Evolutionary conservation across 2,888 invertebrate species (phyloP).

Genomic region (Epinotia brunnichana): DNA sequence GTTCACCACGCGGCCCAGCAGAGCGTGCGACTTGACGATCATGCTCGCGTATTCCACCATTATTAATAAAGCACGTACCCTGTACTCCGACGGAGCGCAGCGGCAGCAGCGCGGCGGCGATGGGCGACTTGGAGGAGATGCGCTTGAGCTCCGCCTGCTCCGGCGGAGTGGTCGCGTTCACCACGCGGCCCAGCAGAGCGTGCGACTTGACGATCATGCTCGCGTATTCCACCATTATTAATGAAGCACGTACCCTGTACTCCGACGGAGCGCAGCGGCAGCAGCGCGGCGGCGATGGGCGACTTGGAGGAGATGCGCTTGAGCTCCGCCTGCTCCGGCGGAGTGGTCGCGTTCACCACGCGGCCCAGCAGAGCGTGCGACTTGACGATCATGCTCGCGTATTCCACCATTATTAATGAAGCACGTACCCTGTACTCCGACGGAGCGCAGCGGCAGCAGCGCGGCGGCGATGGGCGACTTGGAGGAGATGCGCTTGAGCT

Average conservation of each 20-base stretch:
- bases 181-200: too few species aligned
- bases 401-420: conserved; percentile 92
- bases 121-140: conserved; percentile 88
- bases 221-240: conserved; percentile 95
- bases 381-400: conserved; percentile 94
- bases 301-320: conserved; percentile 89
- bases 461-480: conserved; percentile 90
- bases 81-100: conserved; percentile 98
- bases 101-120: conserved; percentile 94
- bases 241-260: conserved; percentile 89
- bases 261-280: conserved; percentile 98
- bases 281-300: conserved; percentile 90
- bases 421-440: conserved; percentile 95
- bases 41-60: too few species aligned
- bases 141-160: conserved; percentile 88
- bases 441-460: conserved; percentile 95
- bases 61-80: conserved; percentile 77
- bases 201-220: conserved; percentile 96
- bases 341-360: too few species aligned
- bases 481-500: conserved; percentile 89
- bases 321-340: conserved; percentile 83
- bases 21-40: too few species aligned
- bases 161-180: too few species aligned
- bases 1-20: too few species aligned
- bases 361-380: too few species aligned